phyloP scores from a whole-genome alignment of 2,113 vertebrate species.

The Ammospiza nelsoni region DNA sequence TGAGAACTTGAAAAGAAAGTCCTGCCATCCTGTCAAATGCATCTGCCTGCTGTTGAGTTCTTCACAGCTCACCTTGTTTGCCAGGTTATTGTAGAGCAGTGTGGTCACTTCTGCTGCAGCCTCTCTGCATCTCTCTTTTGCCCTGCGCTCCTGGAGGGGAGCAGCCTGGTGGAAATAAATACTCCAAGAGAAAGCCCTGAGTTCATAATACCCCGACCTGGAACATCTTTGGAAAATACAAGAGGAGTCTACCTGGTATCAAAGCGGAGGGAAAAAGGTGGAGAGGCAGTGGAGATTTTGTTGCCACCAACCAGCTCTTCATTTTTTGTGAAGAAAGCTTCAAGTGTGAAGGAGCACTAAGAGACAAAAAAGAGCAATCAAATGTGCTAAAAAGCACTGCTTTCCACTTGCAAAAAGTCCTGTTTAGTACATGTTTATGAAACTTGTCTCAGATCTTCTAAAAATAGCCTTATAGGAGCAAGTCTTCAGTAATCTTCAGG shows the following conservation, averaged over 20 bases:
- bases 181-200: not conserved
- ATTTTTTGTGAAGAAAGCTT: conserved; percentile 4
- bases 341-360: conserved; percentile 12
- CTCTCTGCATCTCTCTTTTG: not conserved
- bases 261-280: not conserved
- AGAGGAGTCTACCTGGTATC: not conserved
- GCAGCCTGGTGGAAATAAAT: not conserved
- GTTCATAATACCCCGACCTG: not conserved
- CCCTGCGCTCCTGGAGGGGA: not conserved
- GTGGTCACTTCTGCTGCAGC: not conserved
- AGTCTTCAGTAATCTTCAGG: conserved; percentile 52
- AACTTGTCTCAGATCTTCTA: conserved; percentile 46
- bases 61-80: not conserved
- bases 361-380: not conserved
- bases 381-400: not conserved
- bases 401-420: not conserved
- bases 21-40: not conserved
- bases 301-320: not conserved
- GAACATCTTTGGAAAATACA: conserved; percentile 1
- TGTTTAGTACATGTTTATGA: conserved; percentile 57
- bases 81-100: not conserved
- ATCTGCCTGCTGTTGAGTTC: not conserved
- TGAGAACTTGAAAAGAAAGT: not conserved
- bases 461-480: conserved; percentile 50
- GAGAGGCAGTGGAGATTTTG: not conserved